Percentiles rank a stretch among this genome's conserved stretches.
Evolutionary conservation across 2,888 invertebrate genomes (phyloP).

Genomic region (Drosophila mimica): DNA sequence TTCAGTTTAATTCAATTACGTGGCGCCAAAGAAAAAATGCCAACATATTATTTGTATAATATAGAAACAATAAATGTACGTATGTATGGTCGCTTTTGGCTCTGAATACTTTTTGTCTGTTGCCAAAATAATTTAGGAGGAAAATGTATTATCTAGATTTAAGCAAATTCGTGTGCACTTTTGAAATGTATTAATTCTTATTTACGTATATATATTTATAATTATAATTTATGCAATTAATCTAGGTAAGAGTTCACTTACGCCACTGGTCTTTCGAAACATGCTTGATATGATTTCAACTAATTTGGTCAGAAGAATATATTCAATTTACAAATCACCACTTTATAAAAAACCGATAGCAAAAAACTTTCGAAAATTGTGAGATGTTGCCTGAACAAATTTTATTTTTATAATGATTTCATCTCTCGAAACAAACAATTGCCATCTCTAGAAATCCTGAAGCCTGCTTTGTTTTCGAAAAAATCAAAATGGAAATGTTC

Average conservation of each 20-base stretch:
- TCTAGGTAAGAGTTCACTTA: not conserved
- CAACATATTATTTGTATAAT: not conserved
- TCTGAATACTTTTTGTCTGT: slow-evolving; percentile 54
- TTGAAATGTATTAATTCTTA: slow-evolving; percentile 24
- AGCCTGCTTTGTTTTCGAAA: not conserved
- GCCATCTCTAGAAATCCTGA: not conserved
- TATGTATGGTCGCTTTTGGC: slow-evolving; percentile 22
- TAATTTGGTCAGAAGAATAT: no score
- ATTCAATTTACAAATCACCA: no score
- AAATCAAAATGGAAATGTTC: not conserved
- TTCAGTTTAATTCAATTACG: not conserved
- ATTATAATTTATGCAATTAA: not conserved
- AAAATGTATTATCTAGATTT: slow-evolving; percentile 31
- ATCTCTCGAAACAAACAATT: not conserved
- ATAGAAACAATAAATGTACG: not conserved
- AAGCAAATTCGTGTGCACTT: slow-evolving; percentile 38
- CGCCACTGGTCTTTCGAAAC: not conserved
- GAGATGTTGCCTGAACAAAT: not conserved
- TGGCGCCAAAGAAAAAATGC: not conserved
- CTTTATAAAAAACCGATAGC: not conserved
- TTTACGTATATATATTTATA: not conserved
- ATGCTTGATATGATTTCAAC: not conserved
- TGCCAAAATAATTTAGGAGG: slow-evolving; percentile 54
- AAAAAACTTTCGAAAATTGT: not conserved
- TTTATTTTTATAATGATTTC: not conserved